These are phyloP conservation scores for Schizotus pectinicornis DNA, from an alignment of 2,888 invertebrate genomes.

Conservation along the genomic window DNA sequence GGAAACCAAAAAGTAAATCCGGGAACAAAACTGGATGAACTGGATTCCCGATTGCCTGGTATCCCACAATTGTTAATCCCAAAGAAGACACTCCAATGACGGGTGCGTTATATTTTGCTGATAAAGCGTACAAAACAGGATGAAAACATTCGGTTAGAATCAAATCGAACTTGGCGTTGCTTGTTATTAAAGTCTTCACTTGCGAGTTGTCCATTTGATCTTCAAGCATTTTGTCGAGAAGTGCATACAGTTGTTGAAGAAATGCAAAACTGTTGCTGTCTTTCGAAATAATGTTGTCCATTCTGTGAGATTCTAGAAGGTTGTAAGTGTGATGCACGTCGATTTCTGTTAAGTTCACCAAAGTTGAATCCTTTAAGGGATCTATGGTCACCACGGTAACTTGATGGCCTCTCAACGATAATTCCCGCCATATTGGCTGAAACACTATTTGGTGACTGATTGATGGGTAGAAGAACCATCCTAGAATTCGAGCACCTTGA, in stretches of 20 bases:
- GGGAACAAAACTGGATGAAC: constrained; percentile 42
- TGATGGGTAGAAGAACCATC: constrained; percentile 51
- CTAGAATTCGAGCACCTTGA: constrained; percentile 49
- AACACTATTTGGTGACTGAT: constrained; percentile 58
- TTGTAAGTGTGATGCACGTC: constrained; percentile 46
- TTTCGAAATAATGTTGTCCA: constrained; percentile 5
- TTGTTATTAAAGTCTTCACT: not conserved
- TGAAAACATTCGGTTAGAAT: constrained; percentile 26
- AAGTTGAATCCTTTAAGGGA: constrained; percentile 48
- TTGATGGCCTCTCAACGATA: constrained; percentile 57
- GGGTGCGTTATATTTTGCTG: constrained; percentile 22
- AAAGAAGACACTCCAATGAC: constrained; percentile 36
- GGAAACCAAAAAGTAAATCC: constrained; percentile 31
- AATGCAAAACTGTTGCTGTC: not conserved
- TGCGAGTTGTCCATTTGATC: not conserved
- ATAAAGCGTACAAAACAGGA: constrained; percentile 18
- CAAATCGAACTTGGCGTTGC: constrained; percentile 24
- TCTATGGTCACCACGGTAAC: constrained; percentile 56
- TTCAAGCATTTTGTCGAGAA: not conserved
- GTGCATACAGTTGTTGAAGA: not conserved
- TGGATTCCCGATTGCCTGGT: constrained; percentile 42
- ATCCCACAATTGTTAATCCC: constrained; percentile 28
- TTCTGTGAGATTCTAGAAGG: constrained; percentile 28
- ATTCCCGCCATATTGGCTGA: constrained; percentile 51
- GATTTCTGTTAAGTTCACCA: constrained; percentile 50